Conservation (phyloP, 1,140 invertebrate species). For the Penaeus japonicus region DNA sequence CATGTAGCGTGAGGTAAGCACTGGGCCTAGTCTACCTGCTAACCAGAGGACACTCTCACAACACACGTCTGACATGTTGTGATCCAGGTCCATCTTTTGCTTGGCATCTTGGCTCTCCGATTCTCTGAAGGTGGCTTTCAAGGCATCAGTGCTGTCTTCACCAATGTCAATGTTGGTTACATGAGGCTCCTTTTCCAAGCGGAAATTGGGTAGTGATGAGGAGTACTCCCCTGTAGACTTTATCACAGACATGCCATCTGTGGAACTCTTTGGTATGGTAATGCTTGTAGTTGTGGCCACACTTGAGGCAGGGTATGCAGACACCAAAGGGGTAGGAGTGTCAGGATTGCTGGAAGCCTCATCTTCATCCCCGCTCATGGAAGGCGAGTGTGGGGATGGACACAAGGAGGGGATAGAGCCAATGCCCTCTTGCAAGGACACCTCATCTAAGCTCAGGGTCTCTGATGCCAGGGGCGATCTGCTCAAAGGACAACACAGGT, state of each 20-base stretch:
- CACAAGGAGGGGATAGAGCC: constrained; percentile 51
- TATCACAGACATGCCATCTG: not conserved
- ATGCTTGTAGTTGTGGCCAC: constrained; percentile 18
- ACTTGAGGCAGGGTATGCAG: constrained; percentile 19
- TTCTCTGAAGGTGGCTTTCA: not conserved
- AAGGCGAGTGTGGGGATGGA: constrained; percentile 49
- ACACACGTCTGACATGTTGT: constrained; percentile 75
- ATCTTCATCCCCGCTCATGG: constrained; percentile 43
- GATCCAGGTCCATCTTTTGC: constrained; percentile 20
- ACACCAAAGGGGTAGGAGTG: constrained; percentile 26
- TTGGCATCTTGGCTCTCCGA: not conserved
- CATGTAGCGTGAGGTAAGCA: constrained; percentile 88
- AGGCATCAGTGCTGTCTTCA: constrained; percentile 8
- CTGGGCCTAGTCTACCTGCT: constrained; percentile 91
- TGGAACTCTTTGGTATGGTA: constrained; percentile 15
- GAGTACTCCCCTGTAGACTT: constrained; percentile 32
- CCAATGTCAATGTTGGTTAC: constrained; percentile 21
- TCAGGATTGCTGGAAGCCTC: constrained; percentile 41
- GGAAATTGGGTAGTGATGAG: constrained; percentile 43
- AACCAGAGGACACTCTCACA: constrained; percentile 91
- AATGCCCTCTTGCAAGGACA: constrained; percentile 54
- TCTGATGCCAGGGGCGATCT: constrained; percentile 56
- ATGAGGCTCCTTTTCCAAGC: constrained; percentile 17
- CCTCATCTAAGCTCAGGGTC: constrained; percentile 53
- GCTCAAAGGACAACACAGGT: not conserved